These are phyloP conservation scores for Apodemia mormo DNA, from an alignment of 2,888 invertebrate genomes.

Conservation along the genomic window DNA sequence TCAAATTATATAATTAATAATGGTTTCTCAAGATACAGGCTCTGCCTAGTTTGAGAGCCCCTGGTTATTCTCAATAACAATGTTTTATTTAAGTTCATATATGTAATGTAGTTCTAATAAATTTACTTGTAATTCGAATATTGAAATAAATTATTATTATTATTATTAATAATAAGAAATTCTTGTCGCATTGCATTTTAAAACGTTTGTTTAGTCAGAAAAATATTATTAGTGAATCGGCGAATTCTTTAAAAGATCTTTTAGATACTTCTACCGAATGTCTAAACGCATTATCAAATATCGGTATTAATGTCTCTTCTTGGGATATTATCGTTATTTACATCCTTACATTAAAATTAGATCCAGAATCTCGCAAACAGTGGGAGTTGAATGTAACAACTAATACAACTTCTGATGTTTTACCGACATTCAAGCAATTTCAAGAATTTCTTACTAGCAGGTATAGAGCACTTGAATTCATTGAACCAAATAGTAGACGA, in stretches of 20 bases:
- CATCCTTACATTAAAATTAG: neutral
- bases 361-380: neutral
- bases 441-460: constrained; percentile 23
- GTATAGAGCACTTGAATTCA: constrained; percentile 25
- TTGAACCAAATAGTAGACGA: constrained; percentile 11
- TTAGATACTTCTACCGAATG: neutral
- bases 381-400: constrained; percentile 2
- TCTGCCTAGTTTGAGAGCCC: no score
- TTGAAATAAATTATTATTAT: no score
- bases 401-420: constrained; percentile 6
- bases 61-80: no score
- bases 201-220: neutral
- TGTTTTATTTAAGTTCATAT: no score
- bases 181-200: constrained; percentile 11
- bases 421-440: constrained; percentile 23
- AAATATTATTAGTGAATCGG: neutral
- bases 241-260: neutral
- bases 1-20: no score
- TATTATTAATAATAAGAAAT: constrained; percentile 28
- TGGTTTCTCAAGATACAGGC: no score
- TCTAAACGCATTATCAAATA: neutral
- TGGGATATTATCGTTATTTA: constrained; percentile 1
- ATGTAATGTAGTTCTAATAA: no score
- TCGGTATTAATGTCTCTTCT: neutral
- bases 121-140: no score